Evolutionary conservation across 2,797 vertebrate species (phyloP).

Genomic region (Meda fulgida): DNA sequence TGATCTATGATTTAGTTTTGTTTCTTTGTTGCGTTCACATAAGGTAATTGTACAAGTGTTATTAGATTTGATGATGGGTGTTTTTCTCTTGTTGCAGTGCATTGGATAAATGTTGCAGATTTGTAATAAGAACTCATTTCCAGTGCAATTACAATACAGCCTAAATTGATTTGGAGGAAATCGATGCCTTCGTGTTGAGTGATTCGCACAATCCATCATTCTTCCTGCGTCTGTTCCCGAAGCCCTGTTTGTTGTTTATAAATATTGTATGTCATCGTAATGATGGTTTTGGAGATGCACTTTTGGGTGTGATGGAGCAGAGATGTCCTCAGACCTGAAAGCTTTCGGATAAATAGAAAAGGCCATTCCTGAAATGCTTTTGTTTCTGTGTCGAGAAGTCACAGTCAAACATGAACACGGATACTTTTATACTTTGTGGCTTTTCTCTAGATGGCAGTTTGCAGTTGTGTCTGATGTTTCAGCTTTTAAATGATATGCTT

Average conservation of each 20-base stretch:
- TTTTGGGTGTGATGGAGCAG: conserved; percentile 57
- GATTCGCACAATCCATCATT: conserved; percentile 3
- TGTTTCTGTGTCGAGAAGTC: conserved; percentile 60
- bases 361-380: conserved; percentile 55
- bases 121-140: conserved; percentile 33
- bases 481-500: background rate
- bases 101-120: background rate
- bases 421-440: background rate
- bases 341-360: conserved; percentile 66
- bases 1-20: background rate
- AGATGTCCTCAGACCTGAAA: conserved; percentile 63
- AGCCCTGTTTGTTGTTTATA: conserved; percentile 25
- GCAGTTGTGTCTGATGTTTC: background rate
- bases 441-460: conserved; percentile 13
- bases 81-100: background rate
- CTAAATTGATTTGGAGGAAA: conserved; percentile 69
- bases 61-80: background rate
- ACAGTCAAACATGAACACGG: background rate
- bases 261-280: conserved; percentile 62
- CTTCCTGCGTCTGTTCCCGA: background rate
- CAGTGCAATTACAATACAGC: conserved; percentile 55
- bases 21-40: background rate
- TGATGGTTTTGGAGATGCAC: conserved; percentile 70
- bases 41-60: background rate
- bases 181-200: conserved; percentile 64